phyloP scores from a whole-genome alignment of 2,888 invertebrate species.

The Alviniconcha strummeri region DNA sequence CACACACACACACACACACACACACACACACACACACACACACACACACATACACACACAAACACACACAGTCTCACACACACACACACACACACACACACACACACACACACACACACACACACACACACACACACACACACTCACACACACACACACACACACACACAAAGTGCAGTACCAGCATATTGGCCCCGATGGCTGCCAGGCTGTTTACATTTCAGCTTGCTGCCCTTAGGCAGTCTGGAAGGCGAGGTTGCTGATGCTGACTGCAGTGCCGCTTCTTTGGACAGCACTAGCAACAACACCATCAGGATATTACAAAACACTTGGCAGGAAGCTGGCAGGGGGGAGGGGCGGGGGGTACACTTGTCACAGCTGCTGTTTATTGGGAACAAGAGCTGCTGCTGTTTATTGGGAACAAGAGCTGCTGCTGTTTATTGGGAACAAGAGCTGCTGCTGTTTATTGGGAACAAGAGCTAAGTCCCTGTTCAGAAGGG shows the following conservation, averaged over 20 bases:
- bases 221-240: slow-evolving; percentile 50
- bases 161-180: slow-evolving; percentile 25
- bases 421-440: no score
- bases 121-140: neutral
- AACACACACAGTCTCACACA: neutral
- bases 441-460: no score
- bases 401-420: no score
- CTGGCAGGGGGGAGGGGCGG: no score
- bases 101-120: neutral
- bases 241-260: slow-evolving; percentile 35
- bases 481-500: no score
- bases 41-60: no score
- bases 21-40: neutral
- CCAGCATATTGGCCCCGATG: slow-evolving; percentile 55
- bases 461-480: no score
- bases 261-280: slow-evolving; percentile 24
- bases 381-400: no score
- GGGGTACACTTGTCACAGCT: no score
- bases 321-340: no score
- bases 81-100: no score
- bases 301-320: neutral
- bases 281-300: slow-evolving; percentile 29
- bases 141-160: neutral
- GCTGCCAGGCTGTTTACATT: slow-evolving; percentile 44
- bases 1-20: no score